Percentiles rank a stretch among this genome's conserved stretches.
Conservation (phyloP, 1,140 invertebrate genomes). For the Lordiphosa mommai region DNA sequence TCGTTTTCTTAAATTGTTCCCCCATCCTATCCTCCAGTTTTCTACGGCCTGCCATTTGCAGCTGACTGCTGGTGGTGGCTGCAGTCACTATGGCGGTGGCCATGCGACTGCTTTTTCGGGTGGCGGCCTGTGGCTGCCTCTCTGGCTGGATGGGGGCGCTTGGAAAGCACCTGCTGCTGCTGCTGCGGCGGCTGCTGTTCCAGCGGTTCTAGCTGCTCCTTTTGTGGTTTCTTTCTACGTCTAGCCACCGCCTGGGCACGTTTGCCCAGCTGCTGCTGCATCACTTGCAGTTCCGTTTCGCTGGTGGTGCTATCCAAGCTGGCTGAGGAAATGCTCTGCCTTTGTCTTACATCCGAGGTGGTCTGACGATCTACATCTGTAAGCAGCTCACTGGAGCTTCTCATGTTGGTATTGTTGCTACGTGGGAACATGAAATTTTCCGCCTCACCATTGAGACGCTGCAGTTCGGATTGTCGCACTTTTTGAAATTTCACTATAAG, state of each 20-base stretch:
- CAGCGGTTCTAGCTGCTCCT: background rate
- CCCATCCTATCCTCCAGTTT: conserved; percentile 79
- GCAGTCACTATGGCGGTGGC: conserved; percentile 71
- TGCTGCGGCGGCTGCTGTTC: conserved; percentile 50
- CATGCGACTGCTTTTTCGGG: conserved; percentile 70
- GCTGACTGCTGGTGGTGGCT: conserved; percentile 68
- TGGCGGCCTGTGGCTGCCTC: conserved; percentile 43
- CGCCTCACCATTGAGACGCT: conserved; percentile 88
- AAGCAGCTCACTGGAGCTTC: conserved; percentile 80
- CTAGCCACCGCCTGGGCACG: conserved; percentile 49
- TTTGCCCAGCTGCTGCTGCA: conserved; percentile 12
- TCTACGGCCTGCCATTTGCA: conserved; percentile 31
- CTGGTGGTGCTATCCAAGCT: conserved; percentile 49
- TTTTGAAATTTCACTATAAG: conserved; percentile 87
- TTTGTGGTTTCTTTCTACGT: conserved; percentile 30
- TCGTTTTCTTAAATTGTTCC: conserved; percentile 31
- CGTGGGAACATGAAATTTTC: conserved; percentile 91
- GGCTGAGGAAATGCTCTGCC: conserved; percentile 57
- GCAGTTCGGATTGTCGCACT: conserved; percentile 86
- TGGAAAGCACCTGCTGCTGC: conserved; percentile 71
- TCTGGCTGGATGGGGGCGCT: conserved; percentile 79
- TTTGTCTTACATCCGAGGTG: conserved; percentile 52
- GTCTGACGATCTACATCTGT: conserved; percentile 80
- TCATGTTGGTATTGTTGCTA: conserved; percentile 80
- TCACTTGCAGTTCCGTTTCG: conserved; percentile 34